phyloP scores from a whole-genome alignment of 2,797 vertebrate genomes.

The Gastrophryne carolinensis region DNA sequence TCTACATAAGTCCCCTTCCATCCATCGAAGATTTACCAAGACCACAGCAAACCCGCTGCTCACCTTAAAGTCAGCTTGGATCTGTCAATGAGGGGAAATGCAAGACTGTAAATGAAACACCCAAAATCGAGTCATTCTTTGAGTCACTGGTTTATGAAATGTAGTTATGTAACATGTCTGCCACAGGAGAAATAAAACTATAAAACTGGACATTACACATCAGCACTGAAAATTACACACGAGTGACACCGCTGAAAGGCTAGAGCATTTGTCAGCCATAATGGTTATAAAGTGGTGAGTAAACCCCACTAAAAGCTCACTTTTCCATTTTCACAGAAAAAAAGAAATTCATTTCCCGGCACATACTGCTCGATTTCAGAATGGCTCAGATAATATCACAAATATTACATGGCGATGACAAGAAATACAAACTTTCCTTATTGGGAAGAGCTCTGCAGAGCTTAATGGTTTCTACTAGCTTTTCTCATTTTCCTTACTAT shows the following conservation, averaged over 20 bases:
- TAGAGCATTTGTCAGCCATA: no score
- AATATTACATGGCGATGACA: conserved; percentile 43
- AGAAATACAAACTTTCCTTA: conserved; percentile 40
- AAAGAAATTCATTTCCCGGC: neutral
- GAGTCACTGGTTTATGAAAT: neutral
- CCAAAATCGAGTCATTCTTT: neutral
- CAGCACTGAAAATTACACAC: no score
- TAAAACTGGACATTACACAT: no score
- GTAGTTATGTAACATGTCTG: neutral
- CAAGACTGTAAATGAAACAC: neutral
- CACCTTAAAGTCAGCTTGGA: neutral
- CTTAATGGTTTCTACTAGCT: conserved; percentile 44
- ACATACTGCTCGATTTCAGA: conserved; percentile 27
- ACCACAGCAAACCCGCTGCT: no score
- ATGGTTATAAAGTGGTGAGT: no score
- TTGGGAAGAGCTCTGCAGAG: conserved; percentile 44
- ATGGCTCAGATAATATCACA: conserved; percentile 54
- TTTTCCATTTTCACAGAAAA: neutral
- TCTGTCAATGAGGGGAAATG: neutral
- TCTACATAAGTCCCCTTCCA: no score
- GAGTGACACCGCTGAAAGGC: no score
- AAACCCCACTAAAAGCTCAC: neutral
- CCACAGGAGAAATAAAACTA: neutral
- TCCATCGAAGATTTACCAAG: no score
- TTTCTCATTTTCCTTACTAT: conserved; percentile 44